These are phyloP conservation scores for Drusus annulatus DNA, from an alignment of 1,140 invertebrate genomes.

Conservation along the genomic window DNA sequence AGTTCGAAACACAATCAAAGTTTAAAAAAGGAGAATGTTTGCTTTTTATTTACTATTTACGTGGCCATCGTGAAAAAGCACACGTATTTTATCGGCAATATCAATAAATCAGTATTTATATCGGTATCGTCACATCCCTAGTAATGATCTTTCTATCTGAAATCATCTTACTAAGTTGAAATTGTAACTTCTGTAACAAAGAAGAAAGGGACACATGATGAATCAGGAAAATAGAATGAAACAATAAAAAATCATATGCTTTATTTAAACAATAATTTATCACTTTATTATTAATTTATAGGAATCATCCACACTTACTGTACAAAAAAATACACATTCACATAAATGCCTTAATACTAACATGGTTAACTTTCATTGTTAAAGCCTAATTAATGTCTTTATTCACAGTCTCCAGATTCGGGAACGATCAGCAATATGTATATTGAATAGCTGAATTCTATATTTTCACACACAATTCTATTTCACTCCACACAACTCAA, in stretches of 20 bases:
- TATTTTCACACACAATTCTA: neutral
- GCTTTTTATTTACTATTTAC: too few relatives aligned
- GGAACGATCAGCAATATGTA: neutral
- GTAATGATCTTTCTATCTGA: too few relatives aligned
- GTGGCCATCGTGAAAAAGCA: too few relatives aligned
- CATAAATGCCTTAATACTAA: conserved; percentile 27
- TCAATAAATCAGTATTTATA: too few relatives aligned
- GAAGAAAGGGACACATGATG: too few relatives aligned
- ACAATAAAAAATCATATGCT: neutral
- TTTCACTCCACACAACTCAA: neutral
- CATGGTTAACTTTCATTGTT: conserved; percentile 42
- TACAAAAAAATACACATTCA: conserved; percentile 29
- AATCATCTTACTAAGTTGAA: too few relatives aligned
- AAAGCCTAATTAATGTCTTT: conserved; percentile 18
- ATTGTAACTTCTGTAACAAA: too few relatives aligned
- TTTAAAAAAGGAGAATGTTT: too few relatives aligned
- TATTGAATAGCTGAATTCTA: neutral
- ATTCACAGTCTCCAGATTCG: conserved; percentile 34
- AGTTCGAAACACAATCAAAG: too few relatives aligned
- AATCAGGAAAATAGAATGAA: neutral
- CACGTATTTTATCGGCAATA: too few relatives aligned
- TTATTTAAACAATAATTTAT: conserved; percentile 33
- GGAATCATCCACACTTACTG: conserved; percentile 25
- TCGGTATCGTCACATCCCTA: too few relatives aligned
- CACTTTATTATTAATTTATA: neutral